A percentile compares a stretch with the other conserved stretches of the same genome.
These are phyloP conservation scores for Pachymerium ferrugineum DNA, from an alignment of 2,888 invertebrate species.

Conservation along the genomic window DNA sequence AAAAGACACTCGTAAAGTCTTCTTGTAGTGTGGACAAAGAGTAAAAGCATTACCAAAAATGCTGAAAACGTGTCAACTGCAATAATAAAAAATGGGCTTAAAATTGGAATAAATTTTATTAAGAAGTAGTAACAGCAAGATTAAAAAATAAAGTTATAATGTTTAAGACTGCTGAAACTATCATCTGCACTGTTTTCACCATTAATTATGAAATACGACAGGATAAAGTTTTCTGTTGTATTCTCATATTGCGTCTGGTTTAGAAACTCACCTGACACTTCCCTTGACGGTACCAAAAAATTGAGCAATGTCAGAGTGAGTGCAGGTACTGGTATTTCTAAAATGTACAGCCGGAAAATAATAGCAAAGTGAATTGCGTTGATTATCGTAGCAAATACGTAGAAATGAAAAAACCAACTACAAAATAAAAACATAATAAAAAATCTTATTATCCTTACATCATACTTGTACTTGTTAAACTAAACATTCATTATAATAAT, in stretches of 20 bases:
- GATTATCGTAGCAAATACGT: neutral
- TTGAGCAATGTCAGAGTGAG: neutral
- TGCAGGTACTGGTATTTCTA: neutral
- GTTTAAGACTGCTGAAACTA: too few species aligned
- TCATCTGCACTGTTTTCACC: too few species aligned
- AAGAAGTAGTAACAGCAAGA: too few species aligned
- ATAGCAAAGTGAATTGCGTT: neutral
- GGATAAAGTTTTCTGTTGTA: too few species aligned
- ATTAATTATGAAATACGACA: too few species aligned
- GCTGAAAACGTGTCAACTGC: slow-evolving; percentile 50
- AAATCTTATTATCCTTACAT: neutral
- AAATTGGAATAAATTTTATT: neutral
- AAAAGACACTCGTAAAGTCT: slow-evolving; percentile 75
- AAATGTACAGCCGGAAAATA: slow-evolving; percentile 11
- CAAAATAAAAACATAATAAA: too few species aligned
- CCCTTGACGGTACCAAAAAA: neutral
- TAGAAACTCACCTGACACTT: too few species aligned
- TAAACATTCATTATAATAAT: neutral
- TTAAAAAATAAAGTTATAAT: too few species aligned
- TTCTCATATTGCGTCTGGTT: too few species aligned
- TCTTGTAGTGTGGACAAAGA: slow-evolving; percentile 64
- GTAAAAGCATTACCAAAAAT: slow-evolving; percentile 57
- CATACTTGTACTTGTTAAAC: neutral
- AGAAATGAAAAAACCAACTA: slow-evolving; percentile 29
- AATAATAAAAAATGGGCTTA: neutral